Evolutionary conservation across 2,888 invertebrate species (phyloP), one percentile per base, ranked within the genome.

Genomic region (Stegophylla sp.): DNA sequence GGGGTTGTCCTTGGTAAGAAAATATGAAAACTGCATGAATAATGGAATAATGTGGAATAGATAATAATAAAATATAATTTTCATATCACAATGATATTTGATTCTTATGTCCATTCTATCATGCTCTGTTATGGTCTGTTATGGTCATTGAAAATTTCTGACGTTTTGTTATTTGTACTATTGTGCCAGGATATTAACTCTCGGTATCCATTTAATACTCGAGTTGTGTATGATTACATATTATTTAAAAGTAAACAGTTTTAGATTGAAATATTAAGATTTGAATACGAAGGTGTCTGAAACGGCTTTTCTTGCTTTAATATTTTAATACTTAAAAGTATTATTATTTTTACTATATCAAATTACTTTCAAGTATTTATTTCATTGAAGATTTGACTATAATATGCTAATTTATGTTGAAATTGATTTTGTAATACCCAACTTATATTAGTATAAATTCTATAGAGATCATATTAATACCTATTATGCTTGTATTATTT

Each of bases 21-120:
- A 66, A 45, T 13, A 43, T 61, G 26, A 66, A 77, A 56, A 76
- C 64, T n/a, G 43, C 45, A 67, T 41, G 56, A 67, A 67, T 43
- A 43, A 67, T 10, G 53, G 45, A 7, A 67, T 43, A n/a, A n/a
- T 56, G 56, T 28, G 51, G 5, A 77, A 77, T 67, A 26, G 53
- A 66, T 56, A 26, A 76, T 67, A 77, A 56, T 28, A 53, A 75
- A 53, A 66, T 76, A 43, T 67, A 34, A 45, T 56, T 26, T 53
- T 76, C 67, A 26, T 45, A 10, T 67, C 45, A 77, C 76, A 77
- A 77, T 77, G 56, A 56, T 28, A 56, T 51, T 77, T 15, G 56
- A 77, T 23, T 61, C 23, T 48, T n/a, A 5, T 66, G 61, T 77
- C 43, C 67, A 43, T 77, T 59, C 75, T 34, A 67, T 66, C 56